Evolutionary conservation across 2,113 vertebrate genomes (phyloP), one percentile per base, ranked within the genome.

Genomic region (Chionodraco myersi): DNA sequence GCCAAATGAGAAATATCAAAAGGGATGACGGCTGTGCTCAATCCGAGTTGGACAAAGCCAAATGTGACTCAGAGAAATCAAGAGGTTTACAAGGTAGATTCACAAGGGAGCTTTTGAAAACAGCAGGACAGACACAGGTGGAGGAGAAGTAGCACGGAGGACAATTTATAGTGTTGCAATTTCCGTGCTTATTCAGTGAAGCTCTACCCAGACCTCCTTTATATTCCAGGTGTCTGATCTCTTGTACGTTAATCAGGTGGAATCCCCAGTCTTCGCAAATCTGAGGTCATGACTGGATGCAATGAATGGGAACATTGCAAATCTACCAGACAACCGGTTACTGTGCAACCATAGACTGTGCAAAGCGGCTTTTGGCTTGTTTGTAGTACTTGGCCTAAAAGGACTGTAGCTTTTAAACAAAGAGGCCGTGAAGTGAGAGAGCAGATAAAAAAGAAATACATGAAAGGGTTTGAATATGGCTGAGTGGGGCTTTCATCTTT

Each of bases 401-500:
- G 30, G 36, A 75, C 2, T 9, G 44, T 21, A 15, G 45, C 15
- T 18, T 5, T 45, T 66, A 77, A 59, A 49, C n/a, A 26, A 58
- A 56, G 34, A 36, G 16, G 23, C 5, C 1, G 52, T 6, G 0
- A 18, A 59, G 44, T 30, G 56, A 65, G 44, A 53, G 48, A 67
- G 61, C 49, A 63, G 36, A 44, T 51, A 6, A 45, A 65, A 54
- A 49, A 66, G 52, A 64, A 66, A 61, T 4, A 75, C 44, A 86
- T 83, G 61, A 82, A 85, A 86, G 62, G 59, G 72, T 72, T 5
- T 54, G 47, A 74, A 88, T 77, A 59, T 73, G 76, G 69, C 68
- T 36, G 77, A 86, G 86, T 63, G 60, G 16, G 26, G 54, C 85
- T 80, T 90, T 87, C 65, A 89, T 92, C 88, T 87, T 74, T 56